phyloP scores from a whole-genome alignment of 1,140 invertebrate species.

The Saxidomus purpurata region DNA sequence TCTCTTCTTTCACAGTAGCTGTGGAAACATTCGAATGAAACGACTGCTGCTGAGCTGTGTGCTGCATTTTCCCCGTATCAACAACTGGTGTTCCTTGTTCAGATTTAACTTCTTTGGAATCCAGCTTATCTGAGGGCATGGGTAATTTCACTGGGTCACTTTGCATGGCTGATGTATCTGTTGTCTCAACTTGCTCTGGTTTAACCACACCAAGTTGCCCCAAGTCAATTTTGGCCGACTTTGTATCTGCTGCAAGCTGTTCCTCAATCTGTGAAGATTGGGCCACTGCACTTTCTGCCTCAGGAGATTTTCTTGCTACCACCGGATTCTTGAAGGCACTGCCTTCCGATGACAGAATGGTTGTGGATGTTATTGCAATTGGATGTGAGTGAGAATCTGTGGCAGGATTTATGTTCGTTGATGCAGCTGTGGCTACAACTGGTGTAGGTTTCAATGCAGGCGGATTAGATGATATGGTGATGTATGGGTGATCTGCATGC shows the following conservation, averaged over 20 bases:
- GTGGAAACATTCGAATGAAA: background rate
- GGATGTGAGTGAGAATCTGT: background rate
- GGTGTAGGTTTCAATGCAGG: slow-evolving; percentile 41
- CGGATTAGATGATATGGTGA: slow-evolving; percentile 5
- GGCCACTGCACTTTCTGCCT: background rate
- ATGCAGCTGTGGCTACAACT: slow-evolving; percentile 2
- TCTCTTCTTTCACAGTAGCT: background rate
- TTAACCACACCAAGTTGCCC: background rate
- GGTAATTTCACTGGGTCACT: background rate
- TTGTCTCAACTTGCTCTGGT: background rate
- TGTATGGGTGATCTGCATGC: slow-evolving; percentile 58
- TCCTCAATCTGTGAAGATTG: background rate
- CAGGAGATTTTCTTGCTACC: background rate
- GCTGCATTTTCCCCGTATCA: background rate
- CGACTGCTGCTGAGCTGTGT: background rate
- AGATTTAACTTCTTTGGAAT: background rate
- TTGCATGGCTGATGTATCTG: background rate
- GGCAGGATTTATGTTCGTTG: background rate
- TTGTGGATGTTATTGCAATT: background rate
- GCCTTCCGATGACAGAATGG: slow-evolving; percentile 18
- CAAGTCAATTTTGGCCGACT: background rate
- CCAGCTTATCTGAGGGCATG: background rate
- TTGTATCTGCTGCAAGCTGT: background rate
- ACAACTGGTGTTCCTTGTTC: background rate
- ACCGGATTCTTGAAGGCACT: slow-evolving; percentile 52